These are phyloP conservation scores for Adelges cooleyi DNA, from an alignment of 1,140 invertebrate genomes.

Conservation along the genomic window DNA sequence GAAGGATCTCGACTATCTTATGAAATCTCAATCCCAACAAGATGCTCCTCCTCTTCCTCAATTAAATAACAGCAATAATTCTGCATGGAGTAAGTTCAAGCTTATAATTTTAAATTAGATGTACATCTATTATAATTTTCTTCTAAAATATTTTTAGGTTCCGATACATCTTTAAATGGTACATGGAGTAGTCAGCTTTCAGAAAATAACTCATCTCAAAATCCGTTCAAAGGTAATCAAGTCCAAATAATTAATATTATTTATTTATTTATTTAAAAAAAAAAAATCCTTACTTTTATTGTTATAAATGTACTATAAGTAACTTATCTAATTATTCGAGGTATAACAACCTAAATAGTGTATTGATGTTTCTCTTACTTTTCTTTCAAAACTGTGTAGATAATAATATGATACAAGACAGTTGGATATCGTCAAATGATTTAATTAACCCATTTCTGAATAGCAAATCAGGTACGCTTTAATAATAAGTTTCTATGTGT, in stretches of 20 bases:
- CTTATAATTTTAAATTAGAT: too few relatives aligned
- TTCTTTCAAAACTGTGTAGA: background rate
- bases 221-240: constrained; percentile 22
- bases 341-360: too few relatives aligned
- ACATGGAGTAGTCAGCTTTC: constrained; percentile 5
- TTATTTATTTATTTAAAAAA: too few relatives aligned
- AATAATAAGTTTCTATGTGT: too few relatives aligned
- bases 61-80: constrained; percentile 9
- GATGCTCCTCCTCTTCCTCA: background rate
- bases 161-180: constrained; percentile 21
- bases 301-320: background rate
- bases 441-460: constrained; percentile 4
- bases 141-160: constrained; percentile 1
- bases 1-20: constrained; percentile 62
- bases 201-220: constrained; percentile 10
- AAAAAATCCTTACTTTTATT: background rate
- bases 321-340: background rate
- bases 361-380: background rate
- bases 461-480: background rate
- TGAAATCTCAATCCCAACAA: constrained; percentile 40
- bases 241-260: background rate
- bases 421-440: background rate
- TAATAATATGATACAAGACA: background rate
- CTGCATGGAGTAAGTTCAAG: constrained; percentile 18
- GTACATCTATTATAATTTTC: too few relatives aligned